phyloP scores from a whole-genome alignment of 2,113 vertebrate species.

The Hippocampus barbouri region DNA sequence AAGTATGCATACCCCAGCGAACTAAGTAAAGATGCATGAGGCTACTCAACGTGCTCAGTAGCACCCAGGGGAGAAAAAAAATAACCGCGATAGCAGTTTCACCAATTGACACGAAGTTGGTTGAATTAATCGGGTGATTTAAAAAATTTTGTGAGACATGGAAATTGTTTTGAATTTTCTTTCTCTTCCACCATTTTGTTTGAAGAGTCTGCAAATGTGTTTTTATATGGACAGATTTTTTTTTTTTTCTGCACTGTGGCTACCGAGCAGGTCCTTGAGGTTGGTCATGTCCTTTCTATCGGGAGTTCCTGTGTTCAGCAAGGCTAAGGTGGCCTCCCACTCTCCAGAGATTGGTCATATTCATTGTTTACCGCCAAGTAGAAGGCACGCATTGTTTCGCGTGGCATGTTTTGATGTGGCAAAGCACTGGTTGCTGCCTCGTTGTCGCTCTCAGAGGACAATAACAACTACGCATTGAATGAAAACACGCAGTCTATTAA shows the following conservation, averaged over 20 bases:
- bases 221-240: no score
- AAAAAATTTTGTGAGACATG: no score
- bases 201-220: no score
- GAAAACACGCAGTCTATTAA: conserved; percentile 5
- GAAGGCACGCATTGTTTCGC: conserved; percentile 13
- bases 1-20: no score
- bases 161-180: neutral
- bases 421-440: neutral
- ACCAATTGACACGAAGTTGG: no score
- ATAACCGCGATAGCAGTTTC: neutral
- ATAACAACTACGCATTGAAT: neutral
- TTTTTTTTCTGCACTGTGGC: neutral
- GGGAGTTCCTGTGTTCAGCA: conserved; percentile 15
- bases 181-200: neutral
- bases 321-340: conserved; percentile 20
- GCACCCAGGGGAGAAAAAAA: no score
- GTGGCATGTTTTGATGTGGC: neutral
- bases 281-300: neutral
- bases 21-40: no score
- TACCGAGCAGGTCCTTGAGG: neutral
- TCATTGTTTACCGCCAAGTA: conserved; percentile 12
- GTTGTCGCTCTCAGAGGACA: neutral
- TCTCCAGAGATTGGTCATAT: conserved; percentile 21
- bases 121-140: neutral
- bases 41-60: no score